These are phyloP conservation scores for Chrysomallon squamiferum DNA, from an alignment of 1,140 invertebrate species.

Conservation along the genomic window DNA sequence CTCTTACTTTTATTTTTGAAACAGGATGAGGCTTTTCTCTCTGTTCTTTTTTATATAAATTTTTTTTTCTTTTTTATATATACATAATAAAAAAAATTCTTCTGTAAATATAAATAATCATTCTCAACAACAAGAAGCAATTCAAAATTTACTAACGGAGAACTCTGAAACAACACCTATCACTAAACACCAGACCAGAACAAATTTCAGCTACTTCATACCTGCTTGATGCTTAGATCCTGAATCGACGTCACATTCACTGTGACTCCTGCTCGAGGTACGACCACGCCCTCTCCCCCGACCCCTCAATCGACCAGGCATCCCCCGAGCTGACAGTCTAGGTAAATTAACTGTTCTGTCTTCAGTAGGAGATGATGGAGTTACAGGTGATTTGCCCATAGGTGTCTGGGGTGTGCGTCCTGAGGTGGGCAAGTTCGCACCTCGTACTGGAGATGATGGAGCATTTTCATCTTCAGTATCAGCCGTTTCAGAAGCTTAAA, in stretches of 20 bases:
- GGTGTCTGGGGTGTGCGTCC: neutral
- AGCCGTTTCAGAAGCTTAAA: neutral
- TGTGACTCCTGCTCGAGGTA: constrained; percentile 33
- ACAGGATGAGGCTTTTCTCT: no score
- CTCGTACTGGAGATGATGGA: constrained; percentile 6
- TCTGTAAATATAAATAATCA: no score
- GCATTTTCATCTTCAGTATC: constrained; percentile 5
- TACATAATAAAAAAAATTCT: no score
- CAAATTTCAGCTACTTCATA: no score
- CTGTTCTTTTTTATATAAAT: no score
- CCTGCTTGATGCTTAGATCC: constrained; percentile 14
- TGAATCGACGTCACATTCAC: constrained; percentile 41
- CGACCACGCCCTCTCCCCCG: constrained; percentile 38
- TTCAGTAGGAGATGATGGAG: constrained; percentile 4
- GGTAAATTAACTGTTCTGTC: constrained; percentile 3
- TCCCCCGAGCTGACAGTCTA: constrained; percentile 8
- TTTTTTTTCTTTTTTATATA: no score
- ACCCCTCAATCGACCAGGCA: constrained; percentile 14
- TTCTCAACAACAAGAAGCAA: no score
- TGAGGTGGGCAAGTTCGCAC: neutral
- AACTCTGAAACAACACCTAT: no score
- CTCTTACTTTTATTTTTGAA: no score
- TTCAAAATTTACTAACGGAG: no score
- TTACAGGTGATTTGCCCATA: no score
- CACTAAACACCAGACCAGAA: no score